A percentile compares a stretch with the other conserved stretches of the same genome.
Evolutionary conservation across 2,888 invertebrate genomes (phyloP).

Genomic region (Platerodrilus igneus): DNA sequence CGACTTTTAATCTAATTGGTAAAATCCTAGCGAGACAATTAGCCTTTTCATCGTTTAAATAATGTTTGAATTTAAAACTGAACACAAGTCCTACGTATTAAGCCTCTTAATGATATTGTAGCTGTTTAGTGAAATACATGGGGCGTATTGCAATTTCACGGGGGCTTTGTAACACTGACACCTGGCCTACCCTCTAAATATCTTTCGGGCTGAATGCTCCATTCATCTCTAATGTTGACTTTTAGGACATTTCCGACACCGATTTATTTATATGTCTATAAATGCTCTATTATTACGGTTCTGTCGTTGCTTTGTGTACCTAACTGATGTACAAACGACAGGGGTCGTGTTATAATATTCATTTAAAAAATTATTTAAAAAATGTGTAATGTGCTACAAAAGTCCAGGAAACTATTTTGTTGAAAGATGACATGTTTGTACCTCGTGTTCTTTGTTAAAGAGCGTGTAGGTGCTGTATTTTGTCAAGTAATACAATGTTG

Average conservation of each 20-base stretch:
- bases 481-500: slow-evolving; percentile 23
- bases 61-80: no score
- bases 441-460: slow-evolving; percentile 32
- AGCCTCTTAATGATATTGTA: slow-evolving; percentile 22
- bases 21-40: no score
- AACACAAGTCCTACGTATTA: no score
- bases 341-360: slow-evolving; percentile 14
- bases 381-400: slow-evolving; percentile 3
- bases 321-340: slow-evolving; percentile 23
- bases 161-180: slow-evolving; percentile 43
- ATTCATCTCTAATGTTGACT: slow-evolving; percentile 34
- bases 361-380: slow-evolving; percentile 13
- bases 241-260: slow-evolving; percentile 28
- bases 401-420: slow-evolving; percentile 13
- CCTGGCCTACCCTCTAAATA: slow-evolving; percentile 44
- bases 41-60: no score
- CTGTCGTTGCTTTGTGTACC: slow-evolving; percentile 19
- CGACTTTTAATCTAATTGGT: no score
- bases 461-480: slow-evolving; percentile 26
- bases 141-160: slow-evolving; percentile 43
- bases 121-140: slow-evolving; percentile 26
- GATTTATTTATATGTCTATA: slow-evolving; percentile 25
- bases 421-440: slow-evolving; percentile 29
- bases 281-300: slow-evolving; percentile 22
- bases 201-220: slow-evolving; percentile 27